Conservation (phyloP, 1,140 invertebrate genomes). For the Belonocnema kinseyi region DNA sequence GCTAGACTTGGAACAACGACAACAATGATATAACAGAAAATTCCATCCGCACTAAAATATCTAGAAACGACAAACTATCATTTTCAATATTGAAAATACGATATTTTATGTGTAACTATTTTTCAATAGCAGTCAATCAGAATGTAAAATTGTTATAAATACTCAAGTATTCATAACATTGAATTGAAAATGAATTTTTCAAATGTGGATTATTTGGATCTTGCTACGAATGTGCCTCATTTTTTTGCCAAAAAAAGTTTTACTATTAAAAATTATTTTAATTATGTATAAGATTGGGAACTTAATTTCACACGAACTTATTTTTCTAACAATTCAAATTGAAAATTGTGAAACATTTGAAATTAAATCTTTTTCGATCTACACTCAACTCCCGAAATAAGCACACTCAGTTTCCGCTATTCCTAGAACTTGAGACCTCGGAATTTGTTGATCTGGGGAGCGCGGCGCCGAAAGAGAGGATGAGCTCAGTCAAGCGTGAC, state of each 20-base stretch:
- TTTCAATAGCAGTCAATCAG: constrained; percentile 15
- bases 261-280: not conserved
- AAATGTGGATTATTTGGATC: constrained; percentile 2
- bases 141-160: not conserved
- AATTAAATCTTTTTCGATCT: too few relatives aligned
- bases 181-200: not conserved
- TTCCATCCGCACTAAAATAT: constrained; percentile 17
- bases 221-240: constrained; percentile 4
- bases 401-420: too few relatives aligned
- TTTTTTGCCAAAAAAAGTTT: constrained; percentile 8
- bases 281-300: not conserved
- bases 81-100: not conserved
- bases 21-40: constrained; percentile 22
- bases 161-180: not conserved
- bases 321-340: too few relatives aligned
- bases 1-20: not conserved
- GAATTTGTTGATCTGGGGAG: too few relatives aligned
- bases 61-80: not conserved
- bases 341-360: too few relatives aligned
- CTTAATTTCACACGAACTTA: too few relatives aligned
- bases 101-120: constrained; percentile 15
- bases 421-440: too few relatives aligned
- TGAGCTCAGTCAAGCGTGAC: too few relatives aligned
- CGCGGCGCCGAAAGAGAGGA: too few relatives aligned
- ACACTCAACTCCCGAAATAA: too few relatives aligned